Conservation (phyloP, 2,888 invertebrate genomes). For the Philhelius pedissequus region DNA sequence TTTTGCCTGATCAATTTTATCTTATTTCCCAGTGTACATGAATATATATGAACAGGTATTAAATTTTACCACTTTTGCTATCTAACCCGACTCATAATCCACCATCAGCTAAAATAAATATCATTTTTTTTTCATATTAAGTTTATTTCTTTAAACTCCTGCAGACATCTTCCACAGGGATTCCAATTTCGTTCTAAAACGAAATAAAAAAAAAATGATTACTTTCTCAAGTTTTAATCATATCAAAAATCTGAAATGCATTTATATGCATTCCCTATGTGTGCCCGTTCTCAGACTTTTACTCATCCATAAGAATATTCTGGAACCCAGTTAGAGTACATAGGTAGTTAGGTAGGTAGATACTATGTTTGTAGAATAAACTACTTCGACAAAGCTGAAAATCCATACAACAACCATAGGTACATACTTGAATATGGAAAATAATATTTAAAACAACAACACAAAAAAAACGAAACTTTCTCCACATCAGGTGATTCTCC, state of each 20-base stretch:
- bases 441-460: not conserved
- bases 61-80: no score
- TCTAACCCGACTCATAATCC: no score
- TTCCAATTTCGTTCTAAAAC: not conserved
- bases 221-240: slow-evolving; percentile 25
- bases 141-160: not conserved
- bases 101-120: no score
- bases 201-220: not conserved
- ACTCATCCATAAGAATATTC: not conserved
- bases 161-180: not conserved
- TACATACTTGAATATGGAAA: slow-evolving; percentile 15
- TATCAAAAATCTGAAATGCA: slow-evolving; percentile 21
- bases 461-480: slow-evolving; percentile 16
- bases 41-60: no score
- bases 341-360: not conserved
- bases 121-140: not conserved
- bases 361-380: slow-evolving; percentile 12
- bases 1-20: no score
- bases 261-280: slow-evolving; percentile 22
- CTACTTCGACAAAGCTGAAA: slow-evolving; percentile 39
- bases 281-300: not conserved
- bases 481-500: slow-evolving; percentile 60
- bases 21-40: no score
- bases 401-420: slow-evolving; percentile 35
- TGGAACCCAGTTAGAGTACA: slow-evolving; percentile 17